These are phyloP conservation scores for Ashinkailepas kermadecensis DNA, from an alignment of 2,888 invertebrate species.

Conservation along the genomic window DNA sequence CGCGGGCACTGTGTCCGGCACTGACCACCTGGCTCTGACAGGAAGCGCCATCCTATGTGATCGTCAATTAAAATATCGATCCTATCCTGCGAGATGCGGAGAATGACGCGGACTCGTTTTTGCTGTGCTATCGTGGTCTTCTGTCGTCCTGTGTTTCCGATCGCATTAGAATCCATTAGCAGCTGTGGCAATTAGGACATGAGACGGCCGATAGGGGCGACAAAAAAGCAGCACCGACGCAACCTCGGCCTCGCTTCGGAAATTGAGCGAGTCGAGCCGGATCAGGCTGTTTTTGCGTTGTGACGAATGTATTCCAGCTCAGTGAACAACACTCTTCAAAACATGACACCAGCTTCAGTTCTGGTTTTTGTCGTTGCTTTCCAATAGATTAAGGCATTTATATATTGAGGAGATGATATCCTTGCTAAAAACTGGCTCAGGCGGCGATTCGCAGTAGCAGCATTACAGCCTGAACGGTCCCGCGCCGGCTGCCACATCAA, in stretches of 20 bases:
- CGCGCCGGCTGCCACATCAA: too few species aligned
- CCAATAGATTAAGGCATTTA: not conserved
- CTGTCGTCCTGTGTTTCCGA: slow-evolving; percentile 5
- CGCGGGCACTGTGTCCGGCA: not conserved
- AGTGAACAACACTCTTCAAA: not conserved
- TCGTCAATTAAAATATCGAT: slow-evolving; percentile 20
- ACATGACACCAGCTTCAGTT: not conserved
- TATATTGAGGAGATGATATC: not conserved
- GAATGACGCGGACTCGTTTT: not conserved
- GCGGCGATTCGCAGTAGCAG: too few species aligned
- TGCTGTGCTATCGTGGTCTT: not conserved
- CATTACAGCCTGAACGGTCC: too few species aligned
- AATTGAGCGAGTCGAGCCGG: slow-evolving; percentile 15
- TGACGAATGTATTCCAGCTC: not conserved
- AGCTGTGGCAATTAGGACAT: not conserved
- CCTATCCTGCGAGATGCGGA: not conserved
- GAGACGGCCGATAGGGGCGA: not conserved
- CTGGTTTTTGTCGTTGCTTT: not conserved
- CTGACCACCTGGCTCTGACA: not conserved
- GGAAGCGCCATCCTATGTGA: not conserved
- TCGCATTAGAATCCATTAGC: slow-evolving; percentile 9
- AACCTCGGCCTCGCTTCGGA: not conserved
- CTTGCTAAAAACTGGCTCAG: too few species aligned
- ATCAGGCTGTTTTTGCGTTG: not conserved
- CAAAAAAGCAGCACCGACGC: not conserved